A percentile compares a stretch with the other conserved stretches of the same genome.
Evolutionary conservation across 1,140 invertebrate species (phyloP).

Genomic region (Drosophila aff.): DNA sequence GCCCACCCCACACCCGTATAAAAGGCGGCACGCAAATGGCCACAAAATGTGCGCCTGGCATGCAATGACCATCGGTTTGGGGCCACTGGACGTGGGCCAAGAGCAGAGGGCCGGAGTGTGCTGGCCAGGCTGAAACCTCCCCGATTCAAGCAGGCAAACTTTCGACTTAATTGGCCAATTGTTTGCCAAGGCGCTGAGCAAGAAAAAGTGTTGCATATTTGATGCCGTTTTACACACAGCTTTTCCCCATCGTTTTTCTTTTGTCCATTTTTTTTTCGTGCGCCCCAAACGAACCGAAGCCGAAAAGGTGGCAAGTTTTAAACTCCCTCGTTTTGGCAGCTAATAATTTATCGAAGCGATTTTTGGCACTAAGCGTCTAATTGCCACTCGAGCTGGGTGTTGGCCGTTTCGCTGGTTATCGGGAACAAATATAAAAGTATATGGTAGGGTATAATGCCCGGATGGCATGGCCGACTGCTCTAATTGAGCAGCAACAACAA

Average conservation of each 20-base stretch:
- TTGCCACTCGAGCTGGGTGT: slow-evolving; percentile 26
- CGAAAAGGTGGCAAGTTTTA: slow-evolving; percentile 41
- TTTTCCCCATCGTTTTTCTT: slow-evolving; percentile 6
- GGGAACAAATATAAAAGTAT: slow-evolving; percentile 32
- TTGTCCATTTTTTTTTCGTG: not conserved
- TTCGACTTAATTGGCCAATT: slow-evolving; percentile 81
- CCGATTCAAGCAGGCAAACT: slow-evolving; percentile 54
- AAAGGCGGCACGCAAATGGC: slow-evolving; percentile 74
- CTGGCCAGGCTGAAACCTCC: not conserved
- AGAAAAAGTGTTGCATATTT: slow-evolving; percentile 76
- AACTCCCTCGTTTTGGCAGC: slow-evolving; percentile 37
- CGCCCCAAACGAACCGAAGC: not conserved
- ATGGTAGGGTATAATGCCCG: slow-evolving; percentile 7
- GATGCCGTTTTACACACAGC: slow-evolving; percentile 35
- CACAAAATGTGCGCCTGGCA: slow-evolving; percentile 69
- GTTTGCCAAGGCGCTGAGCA: slow-evolving; percentile 69
- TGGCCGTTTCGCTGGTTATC: slow-evolving; percentile 7
- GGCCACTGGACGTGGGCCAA: slow-evolving; percentile 16
- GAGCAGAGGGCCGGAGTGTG: not conserved
- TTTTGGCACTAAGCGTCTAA: slow-evolving; percentile 32
- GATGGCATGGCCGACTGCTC: slow-evolving; percentile 16
- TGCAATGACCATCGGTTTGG: slow-evolving; percentile 58
- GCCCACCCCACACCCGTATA: not conserved
- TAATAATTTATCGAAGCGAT: slow-evolving; percentile 53
- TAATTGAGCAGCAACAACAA: slow-evolving; percentile 49